These are phyloP conservation scores for Rhynchonycteris naso DNA, from an alignment of 2,797 vertebrate species.

Conservation along the genomic window DNA sequence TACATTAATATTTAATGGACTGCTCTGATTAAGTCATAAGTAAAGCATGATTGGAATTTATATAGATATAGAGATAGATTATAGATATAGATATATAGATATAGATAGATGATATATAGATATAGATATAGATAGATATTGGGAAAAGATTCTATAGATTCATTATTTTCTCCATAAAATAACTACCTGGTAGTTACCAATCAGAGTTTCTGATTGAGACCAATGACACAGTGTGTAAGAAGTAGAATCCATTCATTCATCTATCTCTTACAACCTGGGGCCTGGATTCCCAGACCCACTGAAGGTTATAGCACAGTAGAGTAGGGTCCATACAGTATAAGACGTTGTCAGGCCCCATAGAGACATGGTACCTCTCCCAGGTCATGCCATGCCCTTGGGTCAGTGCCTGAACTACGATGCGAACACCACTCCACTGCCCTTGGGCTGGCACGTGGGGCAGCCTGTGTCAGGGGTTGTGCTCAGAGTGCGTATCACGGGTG, in stretches of 20 bases:
- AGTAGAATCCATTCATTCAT: neutral
- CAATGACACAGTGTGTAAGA: neutral
- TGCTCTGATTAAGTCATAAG: constrained; percentile 47
- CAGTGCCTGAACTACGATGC: neutral
- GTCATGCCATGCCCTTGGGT: neutral
- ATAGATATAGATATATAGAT: neutral
- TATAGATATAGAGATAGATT: neutral
- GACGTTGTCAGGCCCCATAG: neutral
- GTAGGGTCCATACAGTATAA: neutral
- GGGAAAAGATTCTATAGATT: constrained; percentile 1
- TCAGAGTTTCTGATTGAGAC: constrained; percentile 6
- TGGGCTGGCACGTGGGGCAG: too few relatives aligned
- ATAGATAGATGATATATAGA: neutral
- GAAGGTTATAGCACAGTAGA: neutral
- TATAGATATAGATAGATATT: neutral
- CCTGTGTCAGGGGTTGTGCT: neutral
- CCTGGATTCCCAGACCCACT: neutral
- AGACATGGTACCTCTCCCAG: neutral
- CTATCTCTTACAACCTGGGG: neutral
- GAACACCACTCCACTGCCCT: neutral
- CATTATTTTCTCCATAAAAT: constrained; percentile 29
- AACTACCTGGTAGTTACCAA: constrained; percentile 12
- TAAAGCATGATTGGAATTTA: constrained; percentile 21
- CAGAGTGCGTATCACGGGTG: neutral
- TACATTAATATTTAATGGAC: constrained; percentile 48